Conservation (phyloP, 1,140 invertebrate species). For the Bombus ignitus region DNA sequence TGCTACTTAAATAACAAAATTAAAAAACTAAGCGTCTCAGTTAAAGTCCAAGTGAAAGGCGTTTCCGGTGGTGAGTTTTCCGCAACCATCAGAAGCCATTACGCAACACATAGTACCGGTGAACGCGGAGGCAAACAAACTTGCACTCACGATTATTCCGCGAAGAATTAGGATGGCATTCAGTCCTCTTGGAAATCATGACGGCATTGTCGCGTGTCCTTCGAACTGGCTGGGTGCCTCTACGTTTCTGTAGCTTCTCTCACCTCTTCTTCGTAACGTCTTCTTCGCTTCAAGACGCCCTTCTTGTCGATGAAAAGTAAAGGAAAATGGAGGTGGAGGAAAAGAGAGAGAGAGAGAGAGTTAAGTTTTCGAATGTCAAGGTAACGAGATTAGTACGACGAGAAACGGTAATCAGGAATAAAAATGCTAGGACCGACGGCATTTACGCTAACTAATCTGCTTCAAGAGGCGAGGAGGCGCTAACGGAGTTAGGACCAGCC, state of each 20-base stretch:
- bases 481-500: slow-evolving; percentile 72
- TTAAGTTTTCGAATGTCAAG: slow-evolving; percentile 69
- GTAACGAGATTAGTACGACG: slow-evolving; percentile 65
- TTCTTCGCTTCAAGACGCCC: slow-evolving; percentile 1
- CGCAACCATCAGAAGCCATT: neutral
- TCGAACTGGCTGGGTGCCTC: slow-evolving; percentile 11
- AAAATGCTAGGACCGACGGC: slow-evolving; percentile 76
- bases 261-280: slow-evolving; percentile 15
- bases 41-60: neutral
- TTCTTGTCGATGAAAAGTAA: slow-evolving; percentile 3
- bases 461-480: slow-evolving; percentile 69
- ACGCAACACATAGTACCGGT: neutral
- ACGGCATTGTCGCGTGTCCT: slow-evolving; percentile 62
- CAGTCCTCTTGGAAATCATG: slow-evolving; percentile 62
- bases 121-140: slow-evolving; percentile 52
- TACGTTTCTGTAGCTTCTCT: neutral
- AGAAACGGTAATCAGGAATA: slow-evolving; percentile 78
- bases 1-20: neutral
- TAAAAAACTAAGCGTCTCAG: neutral
- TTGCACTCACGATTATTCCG: slow-evolving; percentile 63
- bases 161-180: slow-evolving; percentile 68
- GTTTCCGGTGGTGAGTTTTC: neutral
- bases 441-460: slow-evolving; percentile 80
- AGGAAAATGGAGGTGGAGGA: slow-evolving; percentile 4
- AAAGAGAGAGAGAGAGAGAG: slow-evolving; percentile 15